Evolutionary conservation across 2,888 invertebrate genomes (phyloP), one percentile per base, ranked within the genome.

Genomic region (Heliconius ethilla): DNA sequence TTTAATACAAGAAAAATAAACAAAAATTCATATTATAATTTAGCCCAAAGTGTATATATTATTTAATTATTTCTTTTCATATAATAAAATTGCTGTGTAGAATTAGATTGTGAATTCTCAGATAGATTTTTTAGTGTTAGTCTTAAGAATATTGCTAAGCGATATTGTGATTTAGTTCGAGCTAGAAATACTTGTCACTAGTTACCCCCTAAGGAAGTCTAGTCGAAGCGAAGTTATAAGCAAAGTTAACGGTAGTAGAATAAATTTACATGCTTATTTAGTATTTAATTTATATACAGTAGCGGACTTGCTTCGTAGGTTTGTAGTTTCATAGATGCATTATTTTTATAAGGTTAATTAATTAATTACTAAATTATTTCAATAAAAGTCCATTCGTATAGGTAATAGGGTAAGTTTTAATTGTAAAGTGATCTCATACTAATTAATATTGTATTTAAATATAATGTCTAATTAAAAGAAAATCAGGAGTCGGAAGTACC

Each of bases 81-180:
- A 7, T 76, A 66, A 51, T 27, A 40, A 62, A 73, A 62, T 59
- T 65, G 70, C 66, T 75, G 70, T 55, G 59, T 77, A 79, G 74
- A 77, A 77, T 77, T 79, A 76, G 77, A 77, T 74, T 79, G 73
- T 79, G 45, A 70, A 80, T 29, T 77, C 75, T 79, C 70, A 75
- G 65, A 63, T 74, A 78, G 67, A 70, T 74, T 77, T 78, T 66
- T 55, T 66, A 77, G 67, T 78, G 18, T 73, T 79, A 76, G 75
- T n/a, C n/a, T 63, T 77, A 79, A 76, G 78, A 80, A 88, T 92
- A 93, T 92, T 93, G 93, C 92, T 88, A 93, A 93, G 93, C 93
- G 92, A 93, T 93, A 93, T 91, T 92, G 92, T 93, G 92, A 92
- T 89, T 87, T 85, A 86, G 85, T 85, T 86, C 88, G 82, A 29